A percentile compares a stretch with the other conserved stretches of the same genome.
Evolutionary conservation across 2,888 invertebrate species (phyloP).

Genomic region (Epirrhoe tristata): DNA sequence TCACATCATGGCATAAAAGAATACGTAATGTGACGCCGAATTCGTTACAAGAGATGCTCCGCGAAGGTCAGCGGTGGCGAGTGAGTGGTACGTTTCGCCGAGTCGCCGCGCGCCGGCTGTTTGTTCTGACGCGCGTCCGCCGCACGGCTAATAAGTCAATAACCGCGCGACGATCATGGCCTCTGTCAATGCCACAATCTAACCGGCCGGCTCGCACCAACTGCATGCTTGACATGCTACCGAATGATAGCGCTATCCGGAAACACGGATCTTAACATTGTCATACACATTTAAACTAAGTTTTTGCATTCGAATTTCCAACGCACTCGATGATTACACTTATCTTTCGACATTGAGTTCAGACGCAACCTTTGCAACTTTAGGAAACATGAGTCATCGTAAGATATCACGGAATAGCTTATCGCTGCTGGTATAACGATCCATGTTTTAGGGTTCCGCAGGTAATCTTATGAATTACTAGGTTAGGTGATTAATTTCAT

Average conservation of each 20-base stretch:
- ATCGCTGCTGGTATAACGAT: neutral
- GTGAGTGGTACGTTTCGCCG: slow-evolving; percentile 43
- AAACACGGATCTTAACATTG: neutral
- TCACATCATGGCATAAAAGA: slow-evolving; percentile 21
- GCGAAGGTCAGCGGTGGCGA: slow-evolving; percentile 57
- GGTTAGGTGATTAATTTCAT: neutral
- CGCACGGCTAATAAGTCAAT: slow-evolving; percentile 67
- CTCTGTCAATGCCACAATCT: slow-evolving; percentile 78
- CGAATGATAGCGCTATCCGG: slow-evolving; percentile 9
- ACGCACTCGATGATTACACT: neutral
- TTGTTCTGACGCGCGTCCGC: slow-evolving; percentile 47
- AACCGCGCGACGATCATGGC: slow-evolving; percentile 78
- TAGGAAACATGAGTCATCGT: slow-evolving; percentile 23
- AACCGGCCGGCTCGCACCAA: slow-evolving; percentile 42
- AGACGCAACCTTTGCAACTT: slow-evolving; percentile 27
- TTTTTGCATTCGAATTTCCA: neutral
- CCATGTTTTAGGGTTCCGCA: neutral
- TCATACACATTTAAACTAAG: neutral
- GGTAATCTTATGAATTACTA: too few relatives aligned
- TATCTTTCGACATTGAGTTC: slow-evolving; percentile 5
- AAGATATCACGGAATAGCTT: slow-evolving; percentile 15
- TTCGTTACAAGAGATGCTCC: slow-evolving; percentile 47
- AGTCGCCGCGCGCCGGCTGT: slow-evolving; percentile 30
- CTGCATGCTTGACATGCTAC: slow-evolving; percentile 11
- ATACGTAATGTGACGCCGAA: slow-evolving; percentile 41